These are phyloP conservation scores for Lepus oiostolus DNA, from an alignment of 2,797 vertebrate genomes.

Conservation along the genomic window DNA sequence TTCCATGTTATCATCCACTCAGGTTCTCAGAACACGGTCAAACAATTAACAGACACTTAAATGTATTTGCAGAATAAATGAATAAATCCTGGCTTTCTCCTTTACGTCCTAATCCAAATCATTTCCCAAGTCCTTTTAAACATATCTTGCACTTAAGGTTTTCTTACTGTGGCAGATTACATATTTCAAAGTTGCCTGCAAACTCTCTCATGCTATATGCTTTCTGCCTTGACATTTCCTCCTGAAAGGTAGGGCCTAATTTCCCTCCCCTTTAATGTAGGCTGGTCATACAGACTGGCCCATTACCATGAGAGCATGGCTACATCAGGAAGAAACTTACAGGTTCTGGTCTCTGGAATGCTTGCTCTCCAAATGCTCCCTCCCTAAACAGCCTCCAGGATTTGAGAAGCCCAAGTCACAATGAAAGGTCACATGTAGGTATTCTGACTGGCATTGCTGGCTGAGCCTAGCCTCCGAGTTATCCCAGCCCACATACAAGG, in stretches of 20 bases:
- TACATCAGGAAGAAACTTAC: neutral
- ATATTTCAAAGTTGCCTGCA: constrained; percentile 33
- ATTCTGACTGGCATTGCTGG: neutral
- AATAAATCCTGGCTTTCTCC: constrained; percentile 34
- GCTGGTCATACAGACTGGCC: constrained; percentile 1
- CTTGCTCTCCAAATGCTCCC: neutral
- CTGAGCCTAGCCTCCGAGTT: neutral
- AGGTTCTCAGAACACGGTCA: constrained; percentile 30
- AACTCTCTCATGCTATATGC: neutral
- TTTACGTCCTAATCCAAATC: constrained; percentile 37
- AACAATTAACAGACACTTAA: neutral
- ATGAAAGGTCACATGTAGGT: neutral
- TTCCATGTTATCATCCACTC: neutral
- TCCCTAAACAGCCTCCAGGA: constrained; percentile 5
- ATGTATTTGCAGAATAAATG: neutral
- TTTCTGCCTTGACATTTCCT: constrained; percentile 5
- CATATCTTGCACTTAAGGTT: constrained; percentile 9
- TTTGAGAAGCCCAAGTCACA: neutral
- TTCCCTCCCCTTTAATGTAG: neutral
- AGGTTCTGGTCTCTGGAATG: neutral
- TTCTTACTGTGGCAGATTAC: constrained; percentile 4
- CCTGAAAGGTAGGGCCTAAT: neutral
- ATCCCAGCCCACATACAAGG: neutral
- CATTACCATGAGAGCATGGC: neutral
- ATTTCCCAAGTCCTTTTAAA: constrained; percentile 17